Evolutionary conservation across 2,797 vertebrate species (phyloP), one percentile per base, ranked within the genome.

Genomic region (Mus caroli): DNA sequence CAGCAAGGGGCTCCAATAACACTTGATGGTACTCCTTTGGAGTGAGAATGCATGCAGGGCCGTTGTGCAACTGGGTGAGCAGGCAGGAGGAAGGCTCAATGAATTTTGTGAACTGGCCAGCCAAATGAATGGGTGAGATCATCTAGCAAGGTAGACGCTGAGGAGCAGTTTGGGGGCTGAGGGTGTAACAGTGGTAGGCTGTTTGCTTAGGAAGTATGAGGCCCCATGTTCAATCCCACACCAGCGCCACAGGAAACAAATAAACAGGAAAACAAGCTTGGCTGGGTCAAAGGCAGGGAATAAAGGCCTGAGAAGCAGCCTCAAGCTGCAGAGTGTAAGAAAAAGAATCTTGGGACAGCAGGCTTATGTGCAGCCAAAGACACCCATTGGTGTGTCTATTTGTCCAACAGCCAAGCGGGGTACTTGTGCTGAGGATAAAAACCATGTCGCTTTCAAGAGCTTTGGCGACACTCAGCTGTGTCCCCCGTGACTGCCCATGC

Each of bases 41-140:
- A 54, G 40, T 52, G 22, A 20, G 73, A 34, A 20, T 7, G 10
- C n/a, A 2, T 1, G 0, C 19, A 0, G 15, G 22, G 28, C 0
- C 2, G 6, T 26, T 86, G 15, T 80, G 22, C 3, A 4, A 19
- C 86, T 79, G 15, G 56, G 3, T 0, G 20, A 43, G 14, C 9
- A 3, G 15, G 0, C 5, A 26, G 50, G 67, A 91, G 46, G 24
- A 56, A n/a, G 43, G 12, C 40, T 56, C 50, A 15, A 0, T 9
- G 34, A 6, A 4, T 31, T 10, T 58, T 89, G 37, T 37, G 40
- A 11, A 54, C 58, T 67, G 46, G 52, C 3, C 0, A 58, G 58
- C 5, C 0, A 58, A 13, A 6, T 13, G 79, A 67, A 60, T 0
- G 3, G 50, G 60, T 17, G 67, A 94, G 84, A 26, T 15, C 22